Evolutionary conservation across 2,113 vertebrate species (phyloP), one percentile per base, ranked within the genome.

Genomic region (Syngnathus typhle): DNA sequence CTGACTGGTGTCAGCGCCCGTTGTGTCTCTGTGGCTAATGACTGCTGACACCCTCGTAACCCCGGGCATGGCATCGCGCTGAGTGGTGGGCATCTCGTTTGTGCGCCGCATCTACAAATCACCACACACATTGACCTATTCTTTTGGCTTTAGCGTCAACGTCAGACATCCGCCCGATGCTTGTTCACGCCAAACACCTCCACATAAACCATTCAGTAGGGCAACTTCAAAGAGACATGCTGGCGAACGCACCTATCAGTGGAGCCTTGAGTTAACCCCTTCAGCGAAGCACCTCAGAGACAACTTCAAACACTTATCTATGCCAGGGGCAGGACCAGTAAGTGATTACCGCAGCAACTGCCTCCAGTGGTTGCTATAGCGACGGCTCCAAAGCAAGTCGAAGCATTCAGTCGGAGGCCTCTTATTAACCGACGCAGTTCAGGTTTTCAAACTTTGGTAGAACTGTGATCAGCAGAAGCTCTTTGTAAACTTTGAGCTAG

Each of bases 61-160:
- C 79, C 67, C 4, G 56, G 83, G 85, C 71, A 32, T 72, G 65
- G 12, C 39, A 52, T 79, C 9, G 79, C 21, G 47, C 70, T 66
- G 79, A 84, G 82, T 79, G 81, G 78, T 67, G 81, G 73, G 77
- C 80, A 79, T 87, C 87, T 91, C 75, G 65, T 89, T 85, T 82
- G 80, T 74, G 75, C 67, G 47, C 79, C 41, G 49, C 70, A 75
- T 81, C 78, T 82, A 79, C 71, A 80, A 86, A 87, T 82, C 84
- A 82, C 72, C 85, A 84, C 86, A 90, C 89, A 89, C 87, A 85
- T 85, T 91, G 88, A 91, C 90, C 90, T 88, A 90, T 89, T 90
- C 90, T 82, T 88, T 72, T 84, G 86, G 86, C 79, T 88, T 91
- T 83, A 89, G 81, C 84, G 72, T 90, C 89, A 91, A 86, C 85